These are phyloP conservation scores for Rutpela maculata DNA, from an alignment of 2,888 invertebrate genomes.

Conservation along the genomic window DNA sequence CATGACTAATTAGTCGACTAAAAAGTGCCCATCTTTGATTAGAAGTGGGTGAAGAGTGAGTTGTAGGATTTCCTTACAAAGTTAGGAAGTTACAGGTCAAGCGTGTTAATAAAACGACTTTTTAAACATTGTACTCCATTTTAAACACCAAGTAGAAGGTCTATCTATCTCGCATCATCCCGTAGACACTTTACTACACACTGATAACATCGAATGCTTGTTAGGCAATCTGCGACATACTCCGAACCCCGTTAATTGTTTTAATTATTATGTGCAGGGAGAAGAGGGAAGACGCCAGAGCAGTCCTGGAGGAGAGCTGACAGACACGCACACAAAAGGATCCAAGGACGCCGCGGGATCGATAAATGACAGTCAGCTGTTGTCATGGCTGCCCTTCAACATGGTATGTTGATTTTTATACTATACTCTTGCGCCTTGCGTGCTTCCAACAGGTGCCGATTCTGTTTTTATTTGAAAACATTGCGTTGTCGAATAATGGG, in stretches of 20 bases:
- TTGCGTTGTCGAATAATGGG: too few relatives aligned
- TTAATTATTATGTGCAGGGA: conserved; percentile 11
- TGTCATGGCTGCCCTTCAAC: conserved; percentile 63
- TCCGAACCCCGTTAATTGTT: background rate
- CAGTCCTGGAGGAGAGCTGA: conserved; percentile 3
- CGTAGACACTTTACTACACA: background rate
- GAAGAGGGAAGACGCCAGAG: conserved; percentile 5
- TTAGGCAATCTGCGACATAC: background rate
- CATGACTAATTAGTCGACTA: too few relatives aligned
- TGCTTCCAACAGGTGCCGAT: background rate
- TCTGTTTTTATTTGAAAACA: background rate
- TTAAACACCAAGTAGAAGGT: too few relatives aligned
- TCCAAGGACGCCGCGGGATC: conserved; percentile 47
- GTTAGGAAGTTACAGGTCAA: too few relatives aligned
- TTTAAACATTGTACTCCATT: too few relatives aligned
- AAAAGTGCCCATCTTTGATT: too few relatives aligned
- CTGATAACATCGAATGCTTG: background rate
- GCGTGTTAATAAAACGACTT: too few relatives aligned
- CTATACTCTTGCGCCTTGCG: background rate
- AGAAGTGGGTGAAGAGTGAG: too few relatives aligned
- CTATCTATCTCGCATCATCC: too few relatives aligned
- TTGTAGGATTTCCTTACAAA: too few relatives aligned
- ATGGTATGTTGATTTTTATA: conserved; percentile 56
- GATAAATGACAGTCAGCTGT: conserved; percentile 61
- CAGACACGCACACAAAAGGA: conserved; percentile 12